A percentile compares a stretch with the other conserved stretches of the same genome.
Evolutionary conservation across 1,140 invertebrate species (phyloP).

Genomic region (Drepana arcuata): DNA sequence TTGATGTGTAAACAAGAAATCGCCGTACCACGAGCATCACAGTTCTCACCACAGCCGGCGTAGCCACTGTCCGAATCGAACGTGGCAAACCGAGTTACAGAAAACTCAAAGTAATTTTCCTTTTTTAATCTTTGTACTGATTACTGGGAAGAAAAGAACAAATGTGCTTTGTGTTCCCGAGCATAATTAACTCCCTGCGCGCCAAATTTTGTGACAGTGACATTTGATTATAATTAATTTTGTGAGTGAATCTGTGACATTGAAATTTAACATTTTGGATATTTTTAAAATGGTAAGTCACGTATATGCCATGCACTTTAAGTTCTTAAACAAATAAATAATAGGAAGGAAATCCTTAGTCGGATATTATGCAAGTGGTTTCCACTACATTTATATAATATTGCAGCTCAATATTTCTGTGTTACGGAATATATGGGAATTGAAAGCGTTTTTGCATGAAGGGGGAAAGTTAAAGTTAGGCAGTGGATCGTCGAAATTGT

Average conservation of each 20-base stretch:
- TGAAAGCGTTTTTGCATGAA: slow-evolving; percentile 35
- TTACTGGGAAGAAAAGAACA: too few species aligned
- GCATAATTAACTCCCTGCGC: background rate
- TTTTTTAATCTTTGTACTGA: too few species aligned
- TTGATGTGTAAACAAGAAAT: slow-evolving; percentile 47
- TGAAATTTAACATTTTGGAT: too few species aligned
- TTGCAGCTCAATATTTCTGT: slow-evolving; percentile 14
- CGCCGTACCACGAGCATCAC: slow-evolving; percentile 22
- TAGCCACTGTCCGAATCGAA: slow-evolving; percentile 43
- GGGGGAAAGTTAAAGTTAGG: slow-evolving; percentile 56
- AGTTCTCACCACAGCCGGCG: slow-evolving; percentile 53
- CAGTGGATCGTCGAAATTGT: slow-evolving; percentile 41
- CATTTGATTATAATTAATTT: background rate
- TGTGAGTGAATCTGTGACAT: background rate
- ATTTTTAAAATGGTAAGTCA: too few species aligned
- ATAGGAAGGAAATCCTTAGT: too few species aligned
- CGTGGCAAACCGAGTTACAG: slow-evolving; percentile 53
- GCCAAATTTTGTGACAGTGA: background rate
- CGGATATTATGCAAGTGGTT: slow-evolving; percentile 29
- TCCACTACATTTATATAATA: slow-evolving; percentile 36
- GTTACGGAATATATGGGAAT: slow-evolving; percentile 16
- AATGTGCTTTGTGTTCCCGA: background rate
- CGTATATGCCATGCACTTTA: too few species aligned
- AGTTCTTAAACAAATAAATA: too few species aligned
- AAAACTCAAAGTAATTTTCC: too few species aligned